phyloP scores from a whole-genome alignment of 1,140 invertebrate genomes.

The Polypedilum vanderplanki region DNA sequence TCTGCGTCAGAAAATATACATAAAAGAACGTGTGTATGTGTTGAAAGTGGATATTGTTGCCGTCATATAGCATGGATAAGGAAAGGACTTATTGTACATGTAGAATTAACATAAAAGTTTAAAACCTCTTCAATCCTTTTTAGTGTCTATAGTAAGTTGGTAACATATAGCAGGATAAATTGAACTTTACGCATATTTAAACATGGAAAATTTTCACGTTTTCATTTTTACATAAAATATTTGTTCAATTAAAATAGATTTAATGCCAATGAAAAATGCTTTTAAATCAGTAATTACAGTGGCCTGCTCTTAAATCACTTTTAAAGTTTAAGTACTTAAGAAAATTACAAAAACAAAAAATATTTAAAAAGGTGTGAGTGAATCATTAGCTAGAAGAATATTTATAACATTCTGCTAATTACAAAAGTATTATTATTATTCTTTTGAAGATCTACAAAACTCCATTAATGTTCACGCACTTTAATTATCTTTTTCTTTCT shows the following conservation, averaged over 20 bases:
- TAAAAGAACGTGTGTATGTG: too few species aligned
- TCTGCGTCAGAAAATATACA: too few species aligned
- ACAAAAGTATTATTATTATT: neutral
- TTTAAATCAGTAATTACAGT: neutral
- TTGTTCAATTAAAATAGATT: neutral
- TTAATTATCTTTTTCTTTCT: neutral
- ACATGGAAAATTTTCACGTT: neutral
- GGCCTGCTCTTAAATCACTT: neutral
- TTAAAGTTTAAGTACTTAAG: neutral
- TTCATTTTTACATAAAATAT: neutral
- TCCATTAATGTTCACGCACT: neutral
- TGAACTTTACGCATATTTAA: neutral
- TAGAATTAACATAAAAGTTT: too few species aligned
- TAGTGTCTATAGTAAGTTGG: too few species aligned
- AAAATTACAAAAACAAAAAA: neutral
- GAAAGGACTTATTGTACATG: too few species aligned
- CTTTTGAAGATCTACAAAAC: neutral
- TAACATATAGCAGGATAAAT: neutral
- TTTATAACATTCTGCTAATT: neutral
- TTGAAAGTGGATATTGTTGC: too few species aligned
- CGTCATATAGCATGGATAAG: too few species aligned
- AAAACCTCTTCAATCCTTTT: too few species aligned
- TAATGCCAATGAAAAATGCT: neutral
- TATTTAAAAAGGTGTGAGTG: neutral
- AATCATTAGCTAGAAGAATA: neutral